Base-by-base conservation (phyloP, 2,888 invertebrate species). In the Parelbella ahira region DNA sequence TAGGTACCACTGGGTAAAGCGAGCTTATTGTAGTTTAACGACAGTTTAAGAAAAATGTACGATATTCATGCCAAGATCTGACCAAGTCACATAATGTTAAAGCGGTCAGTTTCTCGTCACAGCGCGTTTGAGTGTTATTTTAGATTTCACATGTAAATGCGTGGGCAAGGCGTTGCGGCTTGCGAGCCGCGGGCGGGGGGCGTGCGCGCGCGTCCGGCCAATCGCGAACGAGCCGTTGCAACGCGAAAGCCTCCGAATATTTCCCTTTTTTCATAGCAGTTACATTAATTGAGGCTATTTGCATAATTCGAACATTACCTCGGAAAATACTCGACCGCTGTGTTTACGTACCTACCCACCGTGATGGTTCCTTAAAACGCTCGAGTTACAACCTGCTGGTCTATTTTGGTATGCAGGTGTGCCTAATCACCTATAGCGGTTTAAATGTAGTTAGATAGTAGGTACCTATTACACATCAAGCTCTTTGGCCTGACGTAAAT, bases 131-230 rank as follows among this genome's bases (percentile, higher is more conserved):
- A 18, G 51, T 62, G 54, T 70, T 70, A 75, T 77, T 79, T 76
- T 53, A 65, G 62, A 77, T 76, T 75, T 74, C 70, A 71, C 73
- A 71, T 76, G 58, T 69, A 72, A 74, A 67, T 45, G 45, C 44
- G 58, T 55, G 51, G 51, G 59, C 67, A 65, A 67, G 63, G 63
- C 62, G 54, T 53, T 47, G 65, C 66, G 60, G 65, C 66, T 60
- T 73, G 71, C 61, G 50, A 46, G 72, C 83, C 75, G 58, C 72
- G 56, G 81, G 82, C 81, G 65, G 70, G 72, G 72, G 86, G 86
- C 83, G 86, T 74, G 59, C 62, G 59, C 51, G 53, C 51, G 21
- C 43, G 25, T 28, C 49, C 60, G 65, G 53, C 82, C 81, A 83
- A 81, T 81, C 45, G 67, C 62, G 53, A 53, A 48, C 54, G 44